Conservation (phyloP, 2,888 invertebrate species). For the Phyllotreta striolata region DNA sequence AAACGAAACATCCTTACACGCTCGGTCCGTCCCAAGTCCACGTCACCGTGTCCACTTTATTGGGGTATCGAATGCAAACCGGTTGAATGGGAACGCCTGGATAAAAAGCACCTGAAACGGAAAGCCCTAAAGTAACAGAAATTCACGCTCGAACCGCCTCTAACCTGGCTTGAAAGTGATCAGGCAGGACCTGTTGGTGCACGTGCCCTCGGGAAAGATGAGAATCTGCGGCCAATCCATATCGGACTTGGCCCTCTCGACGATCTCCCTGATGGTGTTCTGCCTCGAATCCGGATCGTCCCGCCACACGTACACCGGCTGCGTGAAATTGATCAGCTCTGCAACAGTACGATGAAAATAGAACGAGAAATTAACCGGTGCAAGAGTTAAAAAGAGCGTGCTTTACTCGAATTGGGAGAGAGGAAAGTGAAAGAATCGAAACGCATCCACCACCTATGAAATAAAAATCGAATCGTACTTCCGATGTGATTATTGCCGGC, state of each 20-base stretch:
- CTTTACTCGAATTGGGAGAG: no score
- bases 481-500: slow-evolving; percentile 83
- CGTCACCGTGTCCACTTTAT: slow-evolving; percentile 86
- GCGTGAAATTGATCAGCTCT: slow-evolving; percentile 93
- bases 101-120: slow-evolving; percentile 82
- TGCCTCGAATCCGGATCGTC: slow-evolving; percentile 93
- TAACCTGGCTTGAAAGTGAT: slow-evolving; percentile 88
- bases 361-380: no score
- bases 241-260: slow-evolving; percentile 81
- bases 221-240: slow-evolving; percentile 93
- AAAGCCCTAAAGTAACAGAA: neutral
- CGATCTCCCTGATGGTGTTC: slow-evolving; percentile 89
- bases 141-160: neutral
- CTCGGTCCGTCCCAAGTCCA: slow-evolving; percentile 97
- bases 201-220: slow-evolving; percentile 96
- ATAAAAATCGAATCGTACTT: slow-evolving; percentile 70
- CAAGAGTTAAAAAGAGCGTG: no score
- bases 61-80: slow-evolving; percentile 89
- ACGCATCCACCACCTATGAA: neutral
- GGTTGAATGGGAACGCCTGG: slow-evolving; percentile 96
- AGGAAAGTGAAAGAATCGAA: no score
- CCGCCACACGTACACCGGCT: slow-evolving; percentile 93
- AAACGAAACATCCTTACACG: slow-evolving; percentile 72
- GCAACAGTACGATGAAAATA: slow-evolving; percentile 46
- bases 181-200: slow-evolving; percentile 91